Percentiles rank a stretch among this genome's conserved stretches.
These are phyloP conservation scores for Cerastis rubricosa DNA, from an alignment of 2,888 invertebrate species.

Conservation along the genomic window DNA sequence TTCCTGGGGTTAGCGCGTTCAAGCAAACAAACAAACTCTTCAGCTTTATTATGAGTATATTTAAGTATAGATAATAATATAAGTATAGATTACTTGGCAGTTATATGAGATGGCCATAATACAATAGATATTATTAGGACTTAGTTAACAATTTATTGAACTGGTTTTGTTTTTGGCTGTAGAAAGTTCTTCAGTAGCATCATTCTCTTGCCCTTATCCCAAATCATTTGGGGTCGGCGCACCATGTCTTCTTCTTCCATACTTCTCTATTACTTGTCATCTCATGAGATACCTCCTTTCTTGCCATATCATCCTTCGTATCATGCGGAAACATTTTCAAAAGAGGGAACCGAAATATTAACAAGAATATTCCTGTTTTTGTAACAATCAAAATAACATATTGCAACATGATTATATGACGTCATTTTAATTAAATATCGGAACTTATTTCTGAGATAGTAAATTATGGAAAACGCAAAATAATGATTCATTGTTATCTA, in stretches of 20 bases:
- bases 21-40: too few species aligned
- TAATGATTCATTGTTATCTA: conserved; percentile 20
- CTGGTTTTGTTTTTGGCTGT: background rate
- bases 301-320: too few species aligned
- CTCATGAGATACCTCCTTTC: too few species aligned
- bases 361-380: background rate
- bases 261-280: too few species aligned
- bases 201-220: too few species aligned
- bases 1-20: too few species aligned
- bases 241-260: too few species aligned
- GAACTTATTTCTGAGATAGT: background rate
- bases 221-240: too few species aligned
- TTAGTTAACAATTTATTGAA: background rate
- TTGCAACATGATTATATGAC: conserved; percentile 26
- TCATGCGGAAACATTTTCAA: background rate
- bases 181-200: background rate
- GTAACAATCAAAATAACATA: background rate
- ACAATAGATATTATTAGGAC: background rate
- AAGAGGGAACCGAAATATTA: background rate
- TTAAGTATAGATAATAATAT: too few species aligned
- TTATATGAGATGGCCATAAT: background rate
- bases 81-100: too few species aligned
- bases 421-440: background rate
- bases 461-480: background rate
- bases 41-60: too few species aligned